Conservation (phyloP, 2,888 invertebrate species). For the Aproaerema taeniolella region DNA sequence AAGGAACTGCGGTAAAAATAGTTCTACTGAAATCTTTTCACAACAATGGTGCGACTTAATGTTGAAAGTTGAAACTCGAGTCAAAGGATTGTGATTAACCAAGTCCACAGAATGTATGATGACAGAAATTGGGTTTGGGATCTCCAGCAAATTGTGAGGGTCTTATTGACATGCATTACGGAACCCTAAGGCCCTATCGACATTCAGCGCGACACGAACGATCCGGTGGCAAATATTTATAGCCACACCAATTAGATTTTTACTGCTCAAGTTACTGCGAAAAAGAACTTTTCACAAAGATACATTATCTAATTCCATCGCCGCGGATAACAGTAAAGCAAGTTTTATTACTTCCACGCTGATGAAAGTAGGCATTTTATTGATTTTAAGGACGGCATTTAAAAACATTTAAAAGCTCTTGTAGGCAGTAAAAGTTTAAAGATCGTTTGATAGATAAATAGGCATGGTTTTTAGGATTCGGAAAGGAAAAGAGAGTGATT, state of each 20-base stretch:
- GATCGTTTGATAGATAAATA: constrained; percentile 46
- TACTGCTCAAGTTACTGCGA: constrained; percentile 48
- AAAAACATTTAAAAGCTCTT: constrained; percentile 64
- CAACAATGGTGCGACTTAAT: background rate
- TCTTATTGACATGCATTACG: constrained; percentile 65
- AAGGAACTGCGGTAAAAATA: background rate
- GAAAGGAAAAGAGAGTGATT: constrained; percentile 24
- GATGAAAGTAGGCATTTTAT: constrained; percentile 70
- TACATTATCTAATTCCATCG: constrained; percentile 68
- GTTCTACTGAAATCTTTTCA: constrained; percentile 1
- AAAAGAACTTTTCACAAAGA: constrained; percentile 52
- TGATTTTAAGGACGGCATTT: constrained; percentile 67
- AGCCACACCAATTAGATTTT: constrained; percentile 64
- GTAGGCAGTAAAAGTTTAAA: constrained; percentile 59
- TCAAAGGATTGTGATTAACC: constrained; percentile 24
- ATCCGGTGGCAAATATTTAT: constrained; percentile 61
- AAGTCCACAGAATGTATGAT: constrained; percentile 42
- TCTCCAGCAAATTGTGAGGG: constrained; percentile 47
- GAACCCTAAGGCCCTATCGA: constrained; percentile 48
- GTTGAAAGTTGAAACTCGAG: too few species aligned
- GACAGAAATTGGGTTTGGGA: constrained; percentile 43
- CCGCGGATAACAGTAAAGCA: constrained; percentile 64
- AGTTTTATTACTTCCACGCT: constrained; percentile 65
- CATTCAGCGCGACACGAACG: constrained; percentile 48
- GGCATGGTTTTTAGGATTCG: constrained; percentile 41